phyloP scores from a whole-genome alignment of 2,888 invertebrate species.

The Drosophila mercatorum region DNA sequence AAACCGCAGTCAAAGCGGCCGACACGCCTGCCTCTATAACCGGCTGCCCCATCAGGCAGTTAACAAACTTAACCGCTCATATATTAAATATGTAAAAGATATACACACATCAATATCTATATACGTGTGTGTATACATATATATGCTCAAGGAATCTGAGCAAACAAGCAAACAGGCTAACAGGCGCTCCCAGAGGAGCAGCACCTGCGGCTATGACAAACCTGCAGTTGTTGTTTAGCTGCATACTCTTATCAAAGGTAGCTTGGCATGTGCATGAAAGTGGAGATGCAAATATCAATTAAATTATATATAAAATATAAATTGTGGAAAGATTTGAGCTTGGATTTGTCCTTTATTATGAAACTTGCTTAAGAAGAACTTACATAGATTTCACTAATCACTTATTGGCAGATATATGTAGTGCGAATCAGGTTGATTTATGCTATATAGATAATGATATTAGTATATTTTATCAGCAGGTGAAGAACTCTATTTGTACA shows the following conservation, averaged over 20 bases:
- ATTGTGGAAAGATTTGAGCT: no score
- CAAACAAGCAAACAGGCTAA: slow-evolving; percentile 10
- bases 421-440: no score
- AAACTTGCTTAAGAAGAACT: no score
- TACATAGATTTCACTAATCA: no score
- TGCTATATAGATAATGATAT: no score
- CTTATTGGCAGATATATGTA: no score
- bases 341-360: no score
- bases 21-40: slow-evolving; percentile 59
- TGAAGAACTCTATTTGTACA: no score
- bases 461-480: no score
- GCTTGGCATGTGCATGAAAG: background rate
- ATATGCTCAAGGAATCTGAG: slow-evolving; percentile 24
- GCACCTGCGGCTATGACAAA: slow-evolving; percentile 24
- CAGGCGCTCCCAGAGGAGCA: slow-evolving; percentile 25
- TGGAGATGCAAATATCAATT: no score
- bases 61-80: slow-evolving; percentile 29
- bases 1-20: slow-evolving; percentile 53
- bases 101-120: background rate
- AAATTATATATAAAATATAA: no score
- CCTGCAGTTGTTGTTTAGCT: slow-evolving; percentile 13
- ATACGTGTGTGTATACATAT: background rate
- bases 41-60: slow-evolving; percentile 57
- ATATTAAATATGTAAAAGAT: slow-evolving; percentile 41
- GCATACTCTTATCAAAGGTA: background rate